phyloP scores from a whole-genome alignment of 2,797 vertebrate genomes.

The Cirrhinus molitorella region DNA sequence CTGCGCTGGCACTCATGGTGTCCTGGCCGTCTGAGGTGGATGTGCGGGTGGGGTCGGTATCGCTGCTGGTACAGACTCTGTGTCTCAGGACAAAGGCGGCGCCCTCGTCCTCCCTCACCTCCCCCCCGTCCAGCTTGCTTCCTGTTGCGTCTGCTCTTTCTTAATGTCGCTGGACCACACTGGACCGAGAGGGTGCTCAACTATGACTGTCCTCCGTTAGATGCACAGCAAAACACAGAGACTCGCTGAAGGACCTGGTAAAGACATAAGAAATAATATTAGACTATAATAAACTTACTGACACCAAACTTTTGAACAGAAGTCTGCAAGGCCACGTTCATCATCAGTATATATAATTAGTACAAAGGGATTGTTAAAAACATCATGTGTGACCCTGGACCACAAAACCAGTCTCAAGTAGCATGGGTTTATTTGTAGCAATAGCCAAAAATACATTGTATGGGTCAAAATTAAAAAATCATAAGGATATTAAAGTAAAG shows the following conservation, averaged over 20 bases:
- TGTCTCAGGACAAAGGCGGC: conserved; percentile 78
- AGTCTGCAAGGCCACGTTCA: background rate
- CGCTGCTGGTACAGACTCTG: conserved; percentile 53
- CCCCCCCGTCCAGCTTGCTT: conserved; percentile 81
- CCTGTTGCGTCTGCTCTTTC: conserved; percentile 19
- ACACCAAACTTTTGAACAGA: background rate
- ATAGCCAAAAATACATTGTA: too few relatives aligned
- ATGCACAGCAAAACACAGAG: background rate
- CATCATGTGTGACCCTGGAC: too few relatives aligned
- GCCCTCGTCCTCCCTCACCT: conserved; percentile 72
- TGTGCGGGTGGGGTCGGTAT: background rate
- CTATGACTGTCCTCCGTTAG: conserved; percentile 12
- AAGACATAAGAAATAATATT: background rate
- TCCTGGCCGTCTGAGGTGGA: conserved; percentile 42
- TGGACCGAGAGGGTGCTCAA: background rate
- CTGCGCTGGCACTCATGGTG: conserved; percentile 33
- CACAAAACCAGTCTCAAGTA: too few relatives aligned
- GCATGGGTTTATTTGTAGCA: too few relatives aligned
- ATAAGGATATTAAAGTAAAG: too few relatives aligned
- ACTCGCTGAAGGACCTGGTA: conserved; percentile 20
- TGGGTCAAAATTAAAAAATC: too few relatives aligned
- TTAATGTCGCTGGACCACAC: conserved; percentile 55
- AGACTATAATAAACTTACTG: background rate
- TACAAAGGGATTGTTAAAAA: background rate
- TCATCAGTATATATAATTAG: background rate